Base-by-base conservation (phyloP, 2,113 vertebrate species). In the Catagonus wagneri region DNA sequence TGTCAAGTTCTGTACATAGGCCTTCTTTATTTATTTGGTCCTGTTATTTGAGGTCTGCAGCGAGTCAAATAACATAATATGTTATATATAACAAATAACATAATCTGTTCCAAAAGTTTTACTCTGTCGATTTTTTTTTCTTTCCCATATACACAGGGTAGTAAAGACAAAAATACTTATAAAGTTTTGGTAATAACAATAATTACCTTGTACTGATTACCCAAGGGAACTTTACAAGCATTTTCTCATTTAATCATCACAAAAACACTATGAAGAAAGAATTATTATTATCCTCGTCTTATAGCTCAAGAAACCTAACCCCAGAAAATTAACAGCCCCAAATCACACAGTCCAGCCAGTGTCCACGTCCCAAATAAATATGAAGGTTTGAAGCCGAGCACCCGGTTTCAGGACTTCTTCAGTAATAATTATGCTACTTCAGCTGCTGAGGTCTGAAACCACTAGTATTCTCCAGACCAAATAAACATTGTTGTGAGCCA, bases 1-100 rank as follows among this genome's bases (percentile, higher is more conserved):
- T 98, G 98, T 98, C 98, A 96, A 96, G 29, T 68, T 71, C 29
- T 69, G 0, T 0, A 0, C 22, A 25, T 29, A 56, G 19, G 32
- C n/a, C 44, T 54, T 32, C 66, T 80, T 89, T 80, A 1, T 50
- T 52, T 85, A 23, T 44, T 54, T 94, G 63, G 27, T 60, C 19
- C 44, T 75, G 52, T 87, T 78, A 74, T 79, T 66, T n/a, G 52
- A 75, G 34, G 12, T 83, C 78, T 58, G 36, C 29, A 75, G 63
- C 52, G 83, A 91, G 74, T 54, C 29, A 50, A n/a, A n/a, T n/a
- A n/a, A n/a, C n/a, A n/a, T n/a, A n/a, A n/a, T n/a, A n/a, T n/a
- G n/a, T n/a, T n/a, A n/a, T n/a, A n/a, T n/a, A n/a, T n/a, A n/a
- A n/a, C n/a, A n/a, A n/a, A n/a, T n/a, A n/a, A n/a, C n/a, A n/a